Conservation (phyloP, 2,113 vertebrate genomes). For the Mesembrinibis cayennensis region DNA sequence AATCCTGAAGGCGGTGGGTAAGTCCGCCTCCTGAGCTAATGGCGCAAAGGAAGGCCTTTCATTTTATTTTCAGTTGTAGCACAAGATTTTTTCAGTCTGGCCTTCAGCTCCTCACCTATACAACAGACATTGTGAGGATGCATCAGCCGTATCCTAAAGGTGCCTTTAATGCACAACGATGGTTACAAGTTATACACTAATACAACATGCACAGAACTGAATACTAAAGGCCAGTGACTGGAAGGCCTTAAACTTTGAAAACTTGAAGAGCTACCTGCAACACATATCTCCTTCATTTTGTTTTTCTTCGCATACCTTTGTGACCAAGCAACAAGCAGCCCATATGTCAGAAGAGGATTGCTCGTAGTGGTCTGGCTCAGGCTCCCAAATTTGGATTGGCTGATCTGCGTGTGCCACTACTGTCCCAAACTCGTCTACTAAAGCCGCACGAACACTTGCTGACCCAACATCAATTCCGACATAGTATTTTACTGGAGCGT, state of each 20-base stretch:
- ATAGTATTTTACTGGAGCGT: constrained; percentile 70
- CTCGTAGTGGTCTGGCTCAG: constrained; percentile 84
- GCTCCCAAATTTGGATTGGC: constrained; percentile 86
- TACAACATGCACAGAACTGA: fast-evolving
- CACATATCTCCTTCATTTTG: neutral
- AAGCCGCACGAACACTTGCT: constrained; percentile 87
- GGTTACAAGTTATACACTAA: neutral
- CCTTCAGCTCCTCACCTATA: neutral
- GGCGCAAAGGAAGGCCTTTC: neutral
- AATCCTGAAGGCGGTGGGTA: neutral
- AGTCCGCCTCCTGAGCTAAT: neutral
- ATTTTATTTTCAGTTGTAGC: neutral
- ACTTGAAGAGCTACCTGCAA: neutral
- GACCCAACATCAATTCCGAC: constrained; percentile 93
- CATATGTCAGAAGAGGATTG: constrained; percentile 93
- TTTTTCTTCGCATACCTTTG: constrained; percentile 77
- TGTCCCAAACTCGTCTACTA: constrained; percentile 80
- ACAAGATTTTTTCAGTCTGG: neutral
- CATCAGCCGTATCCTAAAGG: neutral
- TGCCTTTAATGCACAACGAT: neutral
- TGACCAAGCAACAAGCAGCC: constrained; percentile 85
- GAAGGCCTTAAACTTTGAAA: neutral
- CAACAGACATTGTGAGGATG: neutral
- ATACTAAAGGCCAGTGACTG: neutral
- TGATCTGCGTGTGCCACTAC: constrained; percentile 79